phyloP scores from a whole-genome alignment of 2,113 vertebrate genomes.

The Myotis davidii region DNA sequence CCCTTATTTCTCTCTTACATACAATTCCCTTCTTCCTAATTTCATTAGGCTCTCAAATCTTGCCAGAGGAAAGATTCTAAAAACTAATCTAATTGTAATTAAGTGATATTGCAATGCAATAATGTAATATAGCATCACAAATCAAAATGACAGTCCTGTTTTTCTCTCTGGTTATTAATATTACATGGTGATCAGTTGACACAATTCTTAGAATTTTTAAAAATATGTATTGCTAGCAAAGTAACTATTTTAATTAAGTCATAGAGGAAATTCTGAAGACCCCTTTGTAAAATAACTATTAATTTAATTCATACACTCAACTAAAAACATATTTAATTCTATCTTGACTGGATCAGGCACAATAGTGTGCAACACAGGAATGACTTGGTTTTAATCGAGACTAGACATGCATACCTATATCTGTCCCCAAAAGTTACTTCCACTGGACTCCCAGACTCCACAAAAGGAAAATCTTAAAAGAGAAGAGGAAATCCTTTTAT shows the following conservation, averaged over 20 bases:
- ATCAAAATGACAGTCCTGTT: slow-evolving; percentile 1
- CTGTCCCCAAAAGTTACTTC: neutral
- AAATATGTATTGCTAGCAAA: neutral
- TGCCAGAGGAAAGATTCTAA: neutral
- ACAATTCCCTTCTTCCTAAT: neutral
- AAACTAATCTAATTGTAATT: neutral
- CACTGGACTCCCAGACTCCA: neutral
- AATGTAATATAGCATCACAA: neutral
- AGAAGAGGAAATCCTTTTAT: neutral
- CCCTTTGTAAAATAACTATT: neutral
- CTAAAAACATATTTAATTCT: neutral
- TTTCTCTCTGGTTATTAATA: neutral
- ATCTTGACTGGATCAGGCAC: neutral
- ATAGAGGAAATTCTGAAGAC: neutral
- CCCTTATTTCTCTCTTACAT: neutral
- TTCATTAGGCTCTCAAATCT: neutral
- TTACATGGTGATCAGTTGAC: neutral
- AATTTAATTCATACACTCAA: neutral
- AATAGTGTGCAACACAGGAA: neutral
- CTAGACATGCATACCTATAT: neutral
- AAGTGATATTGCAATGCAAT: neutral
- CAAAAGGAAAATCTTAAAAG: neutral
- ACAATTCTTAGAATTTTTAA: neutral
- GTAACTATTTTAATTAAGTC: neutral
- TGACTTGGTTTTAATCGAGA: neutral